phyloP scores from a whole-genome alignment of 2,113 vertebrate species.

The Piprites chloris region DNA sequence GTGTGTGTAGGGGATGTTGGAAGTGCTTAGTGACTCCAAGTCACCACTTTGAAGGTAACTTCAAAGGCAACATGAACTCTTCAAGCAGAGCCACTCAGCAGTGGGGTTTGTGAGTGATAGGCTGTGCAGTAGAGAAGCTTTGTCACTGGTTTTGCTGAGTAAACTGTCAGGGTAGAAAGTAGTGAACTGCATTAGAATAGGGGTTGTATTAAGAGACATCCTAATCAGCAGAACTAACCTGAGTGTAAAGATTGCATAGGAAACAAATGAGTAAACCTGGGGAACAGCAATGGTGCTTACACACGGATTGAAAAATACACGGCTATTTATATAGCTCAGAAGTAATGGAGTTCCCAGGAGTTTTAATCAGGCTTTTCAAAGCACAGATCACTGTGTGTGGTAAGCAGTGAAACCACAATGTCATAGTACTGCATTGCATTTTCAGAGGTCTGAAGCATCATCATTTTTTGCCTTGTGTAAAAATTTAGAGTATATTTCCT shows the following conservation, averaged over 20 bases:
- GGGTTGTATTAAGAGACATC: neutral
- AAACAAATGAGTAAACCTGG: neutral
- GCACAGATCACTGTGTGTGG: neutral
- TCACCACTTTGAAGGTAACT: neutral
- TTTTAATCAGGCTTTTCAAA: neutral
- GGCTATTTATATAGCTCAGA: neutral
- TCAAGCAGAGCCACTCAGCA: neutral
- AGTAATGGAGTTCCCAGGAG: neutral
- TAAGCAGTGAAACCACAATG: constrained; percentile 11
- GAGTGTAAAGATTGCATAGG: neutral
- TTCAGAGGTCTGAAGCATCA: neutral
- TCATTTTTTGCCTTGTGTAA: neutral
- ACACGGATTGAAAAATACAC: neutral
- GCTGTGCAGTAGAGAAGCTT: neutral
- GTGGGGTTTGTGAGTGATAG: neutral
- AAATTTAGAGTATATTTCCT: neutral
- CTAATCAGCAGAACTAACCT: neutral
- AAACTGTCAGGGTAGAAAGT: neutral
- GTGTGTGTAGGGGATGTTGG: neutral
- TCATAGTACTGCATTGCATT: constrained; percentile 8
- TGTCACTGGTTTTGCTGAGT: neutral
- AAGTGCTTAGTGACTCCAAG: neutral
- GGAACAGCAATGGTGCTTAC: neutral
- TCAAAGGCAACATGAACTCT: neutral
- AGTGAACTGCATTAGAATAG: neutral